Base-by-base conservation (phyloP, 2,113 vertebrate species). In the Macquaria australasica region DNA sequence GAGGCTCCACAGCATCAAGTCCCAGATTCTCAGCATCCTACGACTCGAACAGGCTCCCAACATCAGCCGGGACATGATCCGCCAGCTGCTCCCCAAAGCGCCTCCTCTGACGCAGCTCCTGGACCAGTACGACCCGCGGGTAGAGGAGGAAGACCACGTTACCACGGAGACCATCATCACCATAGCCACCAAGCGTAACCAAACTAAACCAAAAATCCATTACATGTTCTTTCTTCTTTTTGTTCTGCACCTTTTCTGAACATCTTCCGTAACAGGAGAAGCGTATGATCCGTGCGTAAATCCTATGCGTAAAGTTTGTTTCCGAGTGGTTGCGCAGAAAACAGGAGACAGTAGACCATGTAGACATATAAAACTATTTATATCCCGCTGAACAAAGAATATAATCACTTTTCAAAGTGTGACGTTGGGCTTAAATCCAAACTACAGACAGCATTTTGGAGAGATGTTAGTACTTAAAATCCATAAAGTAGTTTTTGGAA, bases 11-110 rank as follows among this genome's bases (percentile, higher is more conserved):
- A 97, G 96, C 92, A 99, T 99, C 93, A 98, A 97, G 94, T 97
- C 98, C 25, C 97, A 99, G 88, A 98, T 99, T 94, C 97, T 99
- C 90, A 99, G 98, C 94, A 98, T 98, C 94, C 96, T 99, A 87
- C 96, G 97, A 3, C 96, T 99, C 74, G 97, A 99, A 79, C 96
- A 97, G 91, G 97, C 98, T 82, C 98, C 98, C 80, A 99, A 99
- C 94, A 98, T 99, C 93, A 99, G 98, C 96, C 96, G 98, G 91
- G 98, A 99, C 92, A 96, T 97, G 94, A 97, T 99, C 90, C 97
- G 96, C 81, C 97, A 98, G 95, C 97, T 99, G 92, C 92, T 99
- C 81, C 98, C 98, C 90, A 97, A 97, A 93, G 98, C 98, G 87
- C 98, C 98, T 34, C 98, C 98, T 5, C 93, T 99, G 45, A 98